Conservation (phyloP, 2,113 vertebrate species). For the Oncorhynchus gorbuscha region DNA sequence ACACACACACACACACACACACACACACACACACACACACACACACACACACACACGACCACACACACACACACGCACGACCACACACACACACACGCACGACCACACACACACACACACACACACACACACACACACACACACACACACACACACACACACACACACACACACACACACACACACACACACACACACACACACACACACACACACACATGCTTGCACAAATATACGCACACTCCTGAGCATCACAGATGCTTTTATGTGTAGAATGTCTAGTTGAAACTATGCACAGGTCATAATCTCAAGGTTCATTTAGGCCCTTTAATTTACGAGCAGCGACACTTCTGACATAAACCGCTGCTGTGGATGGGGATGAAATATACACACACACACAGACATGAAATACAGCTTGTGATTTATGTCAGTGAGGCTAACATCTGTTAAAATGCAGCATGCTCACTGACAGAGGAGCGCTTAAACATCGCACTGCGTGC, state of each 20-base stretch:
- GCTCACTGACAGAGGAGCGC: slow-evolving; percentile 21
- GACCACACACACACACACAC: no score
- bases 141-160: no score
- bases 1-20: no score
- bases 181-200: no score
- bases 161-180: no score
- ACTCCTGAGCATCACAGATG: neutral
- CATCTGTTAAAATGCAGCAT: slow-evolving; percentile 38
- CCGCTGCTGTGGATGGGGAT: slow-evolving; percentile 20
- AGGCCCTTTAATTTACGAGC: slow-evolving; percentile 25
- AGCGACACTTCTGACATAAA: slow-evolving; percentile 34
- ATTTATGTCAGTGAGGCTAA: slow-evolving; percentile 32
- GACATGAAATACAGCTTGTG: neutral
- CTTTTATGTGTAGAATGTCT: slow-evolving; percentile 16
- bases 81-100: no score
- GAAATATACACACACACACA: slow-evolving; percentile 12
- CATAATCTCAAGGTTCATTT: slow-evolving; percentile 37
- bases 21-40: no score
- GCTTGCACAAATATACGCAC: no score
- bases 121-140: no score
- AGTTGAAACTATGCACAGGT: slow-evolving; percentile 21
- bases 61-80: no score
- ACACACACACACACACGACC: rapidly evolving
- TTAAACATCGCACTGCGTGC: slow-evolving; percentile 9
- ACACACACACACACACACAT: no score